phyloP scores from a whole-genome alignment of 2,113 vertebrate genomes.

The Baryphthengus martii region DNA sequence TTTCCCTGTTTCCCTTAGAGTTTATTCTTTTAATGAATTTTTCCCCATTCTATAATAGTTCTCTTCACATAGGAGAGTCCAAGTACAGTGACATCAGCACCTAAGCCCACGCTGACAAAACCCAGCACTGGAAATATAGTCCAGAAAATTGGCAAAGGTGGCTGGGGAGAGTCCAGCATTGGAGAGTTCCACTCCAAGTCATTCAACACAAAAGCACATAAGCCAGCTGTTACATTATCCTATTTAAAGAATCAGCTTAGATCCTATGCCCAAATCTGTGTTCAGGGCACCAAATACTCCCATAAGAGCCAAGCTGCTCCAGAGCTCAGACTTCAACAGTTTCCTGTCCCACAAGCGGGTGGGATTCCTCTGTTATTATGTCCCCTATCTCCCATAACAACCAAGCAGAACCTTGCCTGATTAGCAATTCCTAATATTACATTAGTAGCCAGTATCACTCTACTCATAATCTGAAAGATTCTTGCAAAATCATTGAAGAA shows the following conservation, averaged over 20 bases:
- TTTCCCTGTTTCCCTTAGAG: neutral
- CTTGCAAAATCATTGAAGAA: neutral
- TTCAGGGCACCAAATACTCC: neutral
- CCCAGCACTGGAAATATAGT: slow-evolving; percentile 8
- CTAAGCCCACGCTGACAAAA: slow-evolving; percentile 18
- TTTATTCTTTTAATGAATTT: neutral
- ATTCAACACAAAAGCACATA: neutral
- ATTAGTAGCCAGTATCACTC: neutral
- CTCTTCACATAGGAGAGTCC: neutral
- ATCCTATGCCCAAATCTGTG: neutral
- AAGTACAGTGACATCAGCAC: slow-evolving; percentile 36
- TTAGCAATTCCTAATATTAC: neutral
- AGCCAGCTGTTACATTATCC: slow-evolving; percentile 14
- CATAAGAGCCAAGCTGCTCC: neutral
- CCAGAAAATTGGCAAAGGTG: neutral
- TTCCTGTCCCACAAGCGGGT: neutral
- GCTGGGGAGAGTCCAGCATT: neutral
- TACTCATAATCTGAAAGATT: neutral
- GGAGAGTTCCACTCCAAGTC: neutral
- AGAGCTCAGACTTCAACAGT: neutral
- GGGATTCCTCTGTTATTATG: neutral
- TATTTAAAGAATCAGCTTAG: neutral
- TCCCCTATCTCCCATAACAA: neutral
- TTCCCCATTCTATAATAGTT: neutral
- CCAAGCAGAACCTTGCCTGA: neutral